phyloP scores from a whole-genome alignment of 2,888 invertebrate genomes.

The Eurytoma adleriae region DNA sequence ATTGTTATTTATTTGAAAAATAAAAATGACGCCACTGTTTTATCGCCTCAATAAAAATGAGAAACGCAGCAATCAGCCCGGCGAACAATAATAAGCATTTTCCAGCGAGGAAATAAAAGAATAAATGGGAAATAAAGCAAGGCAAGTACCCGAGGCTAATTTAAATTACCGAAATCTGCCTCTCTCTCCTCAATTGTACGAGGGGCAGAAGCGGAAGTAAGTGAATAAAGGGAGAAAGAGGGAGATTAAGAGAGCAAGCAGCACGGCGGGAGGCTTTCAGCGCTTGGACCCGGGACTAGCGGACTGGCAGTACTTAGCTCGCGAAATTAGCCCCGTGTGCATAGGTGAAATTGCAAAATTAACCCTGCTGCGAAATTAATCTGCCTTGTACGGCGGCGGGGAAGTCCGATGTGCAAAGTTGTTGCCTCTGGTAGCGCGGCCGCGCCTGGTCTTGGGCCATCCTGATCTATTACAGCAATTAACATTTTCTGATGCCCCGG shows the following conservation, averaged over 20 bases:
- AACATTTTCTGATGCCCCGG: conserved; percentile 17
- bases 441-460: not conserved
- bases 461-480: conserved; percentile 35
- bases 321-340: conserved; percentile 47
- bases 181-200: too few relatives aligned
- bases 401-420: conserved; percentile 37
- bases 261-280: conserved; percentile 22
- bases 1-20: too few relatives aligned
- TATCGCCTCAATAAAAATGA: too few relatives aligned
- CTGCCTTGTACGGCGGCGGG: conserved; percentile 34
- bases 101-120: too few relatives aligned
- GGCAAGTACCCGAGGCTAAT: not conserved
- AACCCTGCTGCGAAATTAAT: conserved; percentile 50
- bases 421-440: not conserved
- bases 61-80: too few relatives aligned
- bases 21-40: too few relatives aligned
- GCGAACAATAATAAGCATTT: too few relatives aligned
- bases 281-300: not conserved
- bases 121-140: too few relatives aligned
- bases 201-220: not conserved
- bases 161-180: not conserved
- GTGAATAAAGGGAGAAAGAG: conserved; percentile 19
- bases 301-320: conserved; percentile 25
- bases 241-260: conserved; percentile 10
- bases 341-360: conserved; percentile 50